Base-by-base conservation (phyloP, 92 coral and sea anemone species). In the Paramuricea clavata region DNA sequence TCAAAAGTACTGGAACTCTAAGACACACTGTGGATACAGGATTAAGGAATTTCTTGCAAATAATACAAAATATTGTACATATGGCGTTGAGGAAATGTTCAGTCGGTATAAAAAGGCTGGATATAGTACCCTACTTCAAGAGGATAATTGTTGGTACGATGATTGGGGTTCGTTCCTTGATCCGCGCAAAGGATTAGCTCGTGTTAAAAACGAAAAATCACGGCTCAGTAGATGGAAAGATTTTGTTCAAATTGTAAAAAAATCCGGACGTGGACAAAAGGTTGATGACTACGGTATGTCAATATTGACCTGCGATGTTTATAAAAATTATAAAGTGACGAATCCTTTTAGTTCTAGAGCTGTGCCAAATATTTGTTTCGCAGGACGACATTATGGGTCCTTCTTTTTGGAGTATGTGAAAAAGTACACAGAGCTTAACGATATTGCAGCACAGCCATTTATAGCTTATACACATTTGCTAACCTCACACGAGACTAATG, bases 401-500 rank as follows among this genome's bases (percentile, higher is more conserved):
- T 89, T 94, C 42, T 73, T 95, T 57, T 65, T 95, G 13, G 76
- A 89, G 36, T 92, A 95, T 62, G 87, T 86, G 16, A 64, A 43
- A 60, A 50, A 90, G 25, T 92, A 92, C 69, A 85, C 72, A 11
- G 94, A 94, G 67, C 59, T 83, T 17, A 86, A 67, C 16, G 74
- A 81, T 4, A 83, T 82, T 0, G 71, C 21, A 3, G 39, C 56
- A 15, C 95, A 95, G 9, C 98, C 98, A 2, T 91, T 89, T n/a
- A 72, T 95, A 16, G 76, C 83, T 5, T 95, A 89, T 86, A 95
- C 98, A n/a, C 98, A 95, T 69, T 89, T 95, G 17, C 83, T 92
- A 50, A 94, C 98, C 5, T 95, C 93, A 17, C 98, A 95, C 76
- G 98, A 95, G 44, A 42, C 85, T 8, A 65, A 92, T 12, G 98